These are phyloP conservation scores for Cyphomyrmex costatus DNA, from an alignment of 1,140 invertebrate genomes.

Conservation along the genomic window DNA sequence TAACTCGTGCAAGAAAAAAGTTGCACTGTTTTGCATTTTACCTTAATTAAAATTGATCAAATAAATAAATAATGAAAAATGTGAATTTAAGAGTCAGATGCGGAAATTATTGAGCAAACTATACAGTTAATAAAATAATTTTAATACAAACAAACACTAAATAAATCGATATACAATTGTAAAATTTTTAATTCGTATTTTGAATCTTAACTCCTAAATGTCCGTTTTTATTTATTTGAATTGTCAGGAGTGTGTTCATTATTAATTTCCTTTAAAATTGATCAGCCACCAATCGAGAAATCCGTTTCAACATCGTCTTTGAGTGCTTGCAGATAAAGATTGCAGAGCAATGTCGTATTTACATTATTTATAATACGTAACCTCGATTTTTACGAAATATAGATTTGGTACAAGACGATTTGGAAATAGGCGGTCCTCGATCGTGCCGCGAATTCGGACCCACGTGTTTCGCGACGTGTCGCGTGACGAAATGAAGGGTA, in stretches of 20 bases:
- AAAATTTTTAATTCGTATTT: too few species aligned
- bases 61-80: too few species aligned
- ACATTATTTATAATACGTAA: background rate
- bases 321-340: background rate
- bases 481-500: slow-evolving; percentile 36
- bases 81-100: too few species aligned
- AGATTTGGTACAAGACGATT: slow-evolving; percentile 13
- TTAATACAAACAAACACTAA: too few species aligned
- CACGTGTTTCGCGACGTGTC: background rate
- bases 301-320: background rate
- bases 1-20: background rate
- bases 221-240: too few species aligned
- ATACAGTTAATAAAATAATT: too few species aligned
- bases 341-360: background rate
- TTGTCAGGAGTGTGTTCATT: too few species aligned
- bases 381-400: slow-evolving; percentile 5
- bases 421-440: slow-evolving; percentile 1
- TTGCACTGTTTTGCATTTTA: background rate
- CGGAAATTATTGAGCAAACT: too few species aligned
- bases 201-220: too few species aligned
- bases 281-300: background rate
- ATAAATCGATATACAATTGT: too few species aligned
- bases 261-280: too few species aligned
- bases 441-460: background rate
- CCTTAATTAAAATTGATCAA: background rate